These are phyloP conservation scores for Tor tambroides DNA, from an alignment of 2,113 vertebrate species.

Conservation along the genomic window DNA sequence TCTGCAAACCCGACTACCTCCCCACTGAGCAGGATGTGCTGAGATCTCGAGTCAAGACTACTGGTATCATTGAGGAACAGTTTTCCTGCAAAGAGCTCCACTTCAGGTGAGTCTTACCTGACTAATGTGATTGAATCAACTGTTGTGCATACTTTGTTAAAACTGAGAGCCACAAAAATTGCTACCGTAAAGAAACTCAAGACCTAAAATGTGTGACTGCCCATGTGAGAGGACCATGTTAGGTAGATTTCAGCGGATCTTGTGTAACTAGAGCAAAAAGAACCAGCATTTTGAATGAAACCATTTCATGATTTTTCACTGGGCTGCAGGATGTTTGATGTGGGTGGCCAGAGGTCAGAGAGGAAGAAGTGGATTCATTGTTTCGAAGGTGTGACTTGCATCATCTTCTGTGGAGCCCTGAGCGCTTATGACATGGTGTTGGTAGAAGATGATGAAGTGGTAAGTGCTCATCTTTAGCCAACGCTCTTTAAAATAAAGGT, in stretches of 20 bases:
- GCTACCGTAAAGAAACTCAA: neutral
- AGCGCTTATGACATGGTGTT: constrained; percentile 98
- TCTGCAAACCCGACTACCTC: constrained; percentile 82
- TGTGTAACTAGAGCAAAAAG: neutral
- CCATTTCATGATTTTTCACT: constrained; percentile 10
- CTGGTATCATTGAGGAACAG: constrained; percentile 95
- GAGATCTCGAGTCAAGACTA: constrained; percentile 95
- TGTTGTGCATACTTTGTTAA: neutral
- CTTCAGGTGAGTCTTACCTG: constrained; percentile 81
- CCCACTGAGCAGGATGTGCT: constrained; percentile 96
- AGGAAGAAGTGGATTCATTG: constrained; percentile 99
- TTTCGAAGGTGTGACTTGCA: constrained; percentile 97
- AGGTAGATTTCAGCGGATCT: neutral
- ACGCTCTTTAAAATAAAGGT: neutral
- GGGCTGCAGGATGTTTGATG: constrained; percentile 91
- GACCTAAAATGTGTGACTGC: neutral
- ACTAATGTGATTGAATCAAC: neutral
- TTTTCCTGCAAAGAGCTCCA: constrained; percentile 94
- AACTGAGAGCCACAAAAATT: neutral
- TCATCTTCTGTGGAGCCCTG: constrained; percentile 96
- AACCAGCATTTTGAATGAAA: neutral
- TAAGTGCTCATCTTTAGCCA: constrained; percentile 69
- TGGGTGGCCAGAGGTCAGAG: constrained; percentile 94
- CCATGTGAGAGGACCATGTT: neutral
- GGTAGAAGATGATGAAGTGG: constrained; percentile 97